A percentile compares a stretch with the other conserved stretches of the same genome.
Evolutionary conservation across 2,113 vertebrate genomes (phyloP).

Genomic region (Hydropotes inermis): DNA sequence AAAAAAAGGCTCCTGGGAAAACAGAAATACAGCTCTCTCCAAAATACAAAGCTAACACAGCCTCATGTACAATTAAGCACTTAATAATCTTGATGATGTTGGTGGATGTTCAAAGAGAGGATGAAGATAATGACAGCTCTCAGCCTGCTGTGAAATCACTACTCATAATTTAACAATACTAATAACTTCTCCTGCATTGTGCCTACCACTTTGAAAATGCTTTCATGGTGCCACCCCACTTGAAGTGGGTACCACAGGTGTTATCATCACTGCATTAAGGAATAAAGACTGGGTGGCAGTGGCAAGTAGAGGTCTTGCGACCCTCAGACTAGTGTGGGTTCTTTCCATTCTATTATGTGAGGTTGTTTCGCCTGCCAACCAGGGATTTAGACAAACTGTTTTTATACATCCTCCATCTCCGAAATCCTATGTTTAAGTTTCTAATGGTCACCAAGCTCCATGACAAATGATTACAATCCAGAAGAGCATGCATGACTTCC

Average conservation of each 20-base stretch:
- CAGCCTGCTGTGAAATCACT: background rate
- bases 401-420: background rate
- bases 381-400: background rate
- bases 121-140: background rate
- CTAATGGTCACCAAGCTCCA: background rate
- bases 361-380: background rate
- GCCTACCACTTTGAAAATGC: background rate
- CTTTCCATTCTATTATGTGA: background rate
- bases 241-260: background rate
- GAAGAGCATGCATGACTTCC: background rate
- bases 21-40: background rate
- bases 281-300: background rate
- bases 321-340: background rate
- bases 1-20: background rate
- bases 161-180: background rate
- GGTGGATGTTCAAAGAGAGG: background rate
- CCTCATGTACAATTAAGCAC: background rate
- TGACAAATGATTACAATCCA: background rate
- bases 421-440: background rate
- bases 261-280: too few species aligned
- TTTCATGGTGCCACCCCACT: background rate
- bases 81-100: conserved; percentile 22
- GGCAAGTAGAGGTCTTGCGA: background rate
- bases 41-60: background rate
- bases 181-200: background rate